Base-by-base conservation (phyloP, 2,888 invertebrate species). In the Rhagium mordax region DNA sequence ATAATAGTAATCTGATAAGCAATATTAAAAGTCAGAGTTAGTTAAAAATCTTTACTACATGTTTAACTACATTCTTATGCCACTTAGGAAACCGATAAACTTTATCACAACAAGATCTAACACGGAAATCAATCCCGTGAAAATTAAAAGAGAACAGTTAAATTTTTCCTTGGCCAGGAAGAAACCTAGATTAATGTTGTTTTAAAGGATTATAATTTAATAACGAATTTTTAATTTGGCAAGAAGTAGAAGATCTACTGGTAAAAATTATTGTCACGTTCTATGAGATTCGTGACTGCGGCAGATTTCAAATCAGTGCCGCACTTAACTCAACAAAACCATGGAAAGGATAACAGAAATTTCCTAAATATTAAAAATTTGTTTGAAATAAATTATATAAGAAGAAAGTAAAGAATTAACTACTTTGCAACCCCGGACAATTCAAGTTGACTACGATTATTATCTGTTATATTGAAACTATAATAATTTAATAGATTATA, bases 171-270 rank as follows among this genome's bases (percentile, higher is more conserved):
- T 27, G 2, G 21, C 21, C 49, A 15, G 49, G 24, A 6, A 13
- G 60, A 15, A 1, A 18, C 61, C 61, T 13, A 13, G 61, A 64
- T 64, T 51, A 62, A 64, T 51, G 27, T 64, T 64, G 49, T 64
- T 51, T 51, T 24, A 51, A 49, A 24, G 27, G 51, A 64, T 64
- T 64, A 64, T 64, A 64, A 64, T 49, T 49, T 51, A 64, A 64
- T 64, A 64, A 51, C 64, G 64, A 51, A 64, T 64, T 64, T 64
- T 64, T 64, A 64, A 64, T 64, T 64, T 51, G 49, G 64, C 64
- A 64, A 64, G 62, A 21, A 62, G 64, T 27, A 27, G 49, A 64
- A n/a, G 27, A 55, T 64, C 64, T 48, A n/a, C 51, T 27, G 41
- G 16, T 64, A 64, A 64, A 18, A 51, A 64, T 64, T 64, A 29